These are phyloP conservation scores for Baronia brevicornis DNA, from an alignment of 2,888 invertebrate species.

Conservation along the genomic window DNA sequence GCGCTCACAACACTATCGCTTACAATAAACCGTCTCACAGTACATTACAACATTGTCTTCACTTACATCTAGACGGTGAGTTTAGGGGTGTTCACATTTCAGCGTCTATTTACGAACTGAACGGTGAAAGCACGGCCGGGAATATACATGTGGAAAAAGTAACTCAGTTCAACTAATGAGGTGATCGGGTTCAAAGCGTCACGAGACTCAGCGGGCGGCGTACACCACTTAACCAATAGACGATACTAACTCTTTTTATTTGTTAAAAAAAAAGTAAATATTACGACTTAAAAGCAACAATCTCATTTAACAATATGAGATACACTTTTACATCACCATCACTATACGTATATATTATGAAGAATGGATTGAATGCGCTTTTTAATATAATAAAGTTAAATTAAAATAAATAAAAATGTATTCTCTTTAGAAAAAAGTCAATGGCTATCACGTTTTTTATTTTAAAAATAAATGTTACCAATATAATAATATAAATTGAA, in stretches of 20 bases:
- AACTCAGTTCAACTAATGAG: constrained; percentile 66
- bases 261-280: constrained; percentile 14
- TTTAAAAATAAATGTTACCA: too few relatives aligned
- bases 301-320: too few relatives aligned
- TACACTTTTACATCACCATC: too few relatives aligned
- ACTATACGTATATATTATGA: too few relatives aligned
- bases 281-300: neutral
- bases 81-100: constrained; percentile 54
- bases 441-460: too few relatives aligned
- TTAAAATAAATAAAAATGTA: too few relatives aligned
- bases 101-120: constrained; percentile 60
- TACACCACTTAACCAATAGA: constrained; percentile 41
- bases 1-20: constrained; percentile 58
- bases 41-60: constrained; percentile 28
- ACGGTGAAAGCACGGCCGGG: constrained; percentile 44
- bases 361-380: too few relatives aligned
- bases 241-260: too few relatives aligned
- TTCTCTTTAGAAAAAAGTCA: too few relatives aligned
- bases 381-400: too few relatives aligned
- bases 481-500: too few relatives aligned
- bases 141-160: constrained; percentile 50
- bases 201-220: constrained; percentile 49
- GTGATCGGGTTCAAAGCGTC: constrained; percentile 67
- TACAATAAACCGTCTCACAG: constrained; percentile 42
- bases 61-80: constrained; percentile 19